Base-by-base conservation (phyloP, 2,797 vertebrate genomes). In the Sebastes variabilis region DNA sequence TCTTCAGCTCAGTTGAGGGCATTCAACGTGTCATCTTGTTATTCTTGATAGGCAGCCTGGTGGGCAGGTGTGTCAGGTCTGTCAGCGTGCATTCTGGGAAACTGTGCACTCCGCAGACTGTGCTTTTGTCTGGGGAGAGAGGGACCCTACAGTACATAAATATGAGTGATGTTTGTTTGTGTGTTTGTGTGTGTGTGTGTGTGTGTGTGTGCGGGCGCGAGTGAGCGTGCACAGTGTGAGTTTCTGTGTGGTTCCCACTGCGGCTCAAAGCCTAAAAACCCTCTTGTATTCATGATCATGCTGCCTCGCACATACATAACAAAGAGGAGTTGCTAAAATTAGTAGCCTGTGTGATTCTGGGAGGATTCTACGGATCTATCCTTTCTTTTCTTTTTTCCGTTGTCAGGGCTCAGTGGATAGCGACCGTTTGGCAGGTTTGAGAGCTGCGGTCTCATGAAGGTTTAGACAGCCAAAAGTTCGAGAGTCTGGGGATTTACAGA, bases 401-500 rank as follows among this genome's bases (percentile, higher is more conserved):
- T 83, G 86, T 93, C 83, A 92, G 80, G 87, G 83, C 85, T 89
- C 82, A 89, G 87, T 90, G 90, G 71, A 64, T 86, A 70, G 79
- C n/a, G 30, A 67, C 70, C 58, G 76, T 79, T 84, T 91, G 92
- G 79, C 92, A 92, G 88, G 81, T 79, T 59, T 73, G 75, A 81
- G 74, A 76, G 67, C 66, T 42, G 61, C 82, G 70, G 79, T 80
- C 83, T 88, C 67, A 42, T 89, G 88, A 87, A 85, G 88, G 62
- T 84, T 89, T 76, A 81, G 89, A 90, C 87, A 88, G 85, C 73
- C 80, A 66, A 54, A 80, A 68, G 80, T 82, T 72, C n/a, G 59
- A 76, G 71, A 81, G 87, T 72, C 87, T 76, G 68, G 88, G 89
- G 90, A 93, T 80, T 89, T 87, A 60, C 46, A 69, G 68, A 83